Percentiles rank a stretch among this genome's conserved stretches.
Conservation (phyloP, 2,113 vertebrate species). For the Dasyurus viverrinus region DNA sequence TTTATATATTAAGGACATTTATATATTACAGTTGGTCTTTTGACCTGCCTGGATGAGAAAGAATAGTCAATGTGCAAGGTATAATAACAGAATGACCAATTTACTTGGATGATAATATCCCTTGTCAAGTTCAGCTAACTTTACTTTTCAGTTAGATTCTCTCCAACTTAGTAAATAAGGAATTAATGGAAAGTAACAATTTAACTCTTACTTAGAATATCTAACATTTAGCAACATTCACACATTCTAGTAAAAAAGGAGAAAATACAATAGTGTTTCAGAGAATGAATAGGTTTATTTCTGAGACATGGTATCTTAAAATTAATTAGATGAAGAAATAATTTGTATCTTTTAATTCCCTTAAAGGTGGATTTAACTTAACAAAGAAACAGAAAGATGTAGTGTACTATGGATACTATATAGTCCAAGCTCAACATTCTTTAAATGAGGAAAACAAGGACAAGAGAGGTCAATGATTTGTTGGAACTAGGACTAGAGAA, state of each 20-base stretch:
- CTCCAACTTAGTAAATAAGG: not conserved
- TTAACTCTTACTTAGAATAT: not conserved
- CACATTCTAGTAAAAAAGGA: not conserved
- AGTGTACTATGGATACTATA: not conserved
- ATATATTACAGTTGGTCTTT: not conserved
- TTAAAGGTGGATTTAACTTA: not conserved
- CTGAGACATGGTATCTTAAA: not conserved
- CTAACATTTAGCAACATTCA: not conserved
- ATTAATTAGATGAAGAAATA: not conserved
- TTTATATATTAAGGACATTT: not conserved
- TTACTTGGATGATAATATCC: not conserved
- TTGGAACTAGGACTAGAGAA: not conserved
- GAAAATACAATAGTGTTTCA: not conserved
- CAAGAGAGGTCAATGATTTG: not conserved
- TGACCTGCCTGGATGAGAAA: not conserved
- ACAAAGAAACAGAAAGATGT: not conserved
- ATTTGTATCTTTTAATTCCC: not conserved
- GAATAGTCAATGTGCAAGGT: not conserved
- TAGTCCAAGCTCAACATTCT: not conserved
- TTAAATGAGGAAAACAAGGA: not conserved
- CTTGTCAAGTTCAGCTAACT: not conserved
- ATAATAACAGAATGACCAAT: not conserved
- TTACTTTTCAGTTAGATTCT: not conserved
- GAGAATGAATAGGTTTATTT: not conserved
- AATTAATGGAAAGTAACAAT: not conserved